phyloP scores from a whole-genome alignment of 2,888 invertebrate species.

The Drosophila paracracens region DNA sequence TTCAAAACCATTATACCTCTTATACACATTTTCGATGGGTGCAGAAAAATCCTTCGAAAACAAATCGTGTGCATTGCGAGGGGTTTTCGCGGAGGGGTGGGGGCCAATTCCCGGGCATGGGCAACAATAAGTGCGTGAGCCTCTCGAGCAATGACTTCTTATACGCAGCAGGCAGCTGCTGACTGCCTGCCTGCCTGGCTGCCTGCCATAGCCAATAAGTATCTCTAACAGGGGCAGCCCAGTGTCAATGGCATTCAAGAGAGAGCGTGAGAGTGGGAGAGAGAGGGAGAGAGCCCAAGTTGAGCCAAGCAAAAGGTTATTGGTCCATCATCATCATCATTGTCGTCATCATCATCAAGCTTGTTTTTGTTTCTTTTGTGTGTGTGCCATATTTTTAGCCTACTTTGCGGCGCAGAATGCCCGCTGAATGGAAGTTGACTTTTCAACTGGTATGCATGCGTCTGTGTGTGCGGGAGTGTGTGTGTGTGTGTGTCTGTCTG shows the following conservation, averaged over 20 bases:
- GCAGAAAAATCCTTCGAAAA: conserved; percentile 19
- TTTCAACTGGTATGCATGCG: conserved; percentile 27
- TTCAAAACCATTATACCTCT: neutral
- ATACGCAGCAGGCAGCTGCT: conserved; percentile 9
- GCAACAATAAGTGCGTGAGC: conserved; percentile 64
- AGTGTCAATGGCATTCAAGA: conserved; percentile 71
- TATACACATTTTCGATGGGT: neutral
- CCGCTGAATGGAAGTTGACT: conserved; percentile 42
- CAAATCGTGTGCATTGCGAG: conserved; percentile 36
- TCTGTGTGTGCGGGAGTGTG: conserved; percentile 11
- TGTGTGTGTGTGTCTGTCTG: conserved; percentile 6
- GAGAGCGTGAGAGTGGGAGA: neutral
- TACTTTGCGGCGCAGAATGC: conserved; percentile 68
- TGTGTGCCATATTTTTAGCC: conserved; percentile 76
- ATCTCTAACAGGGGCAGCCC: conserved; percentile 43
- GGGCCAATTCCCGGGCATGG: conserved; percentile 10
- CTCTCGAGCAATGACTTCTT: conserved; percentile 67
- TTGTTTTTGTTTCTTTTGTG: conserved; percentile 22
- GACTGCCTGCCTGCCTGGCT: conserved; percentile 1
- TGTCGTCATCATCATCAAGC: conserved; percentile 7
- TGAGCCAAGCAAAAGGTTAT: conserved; percentile 63
- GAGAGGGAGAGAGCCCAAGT: conserved; percentile 21
- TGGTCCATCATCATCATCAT: conserved; percentile 61
- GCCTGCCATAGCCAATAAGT: conserved; percentile 26
- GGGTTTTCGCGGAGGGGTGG: neutral